Evolutionary conservation across 1,140 invertebrate species (phyloP).

Genomic region (Drosophila subpulchrella): DNA sequence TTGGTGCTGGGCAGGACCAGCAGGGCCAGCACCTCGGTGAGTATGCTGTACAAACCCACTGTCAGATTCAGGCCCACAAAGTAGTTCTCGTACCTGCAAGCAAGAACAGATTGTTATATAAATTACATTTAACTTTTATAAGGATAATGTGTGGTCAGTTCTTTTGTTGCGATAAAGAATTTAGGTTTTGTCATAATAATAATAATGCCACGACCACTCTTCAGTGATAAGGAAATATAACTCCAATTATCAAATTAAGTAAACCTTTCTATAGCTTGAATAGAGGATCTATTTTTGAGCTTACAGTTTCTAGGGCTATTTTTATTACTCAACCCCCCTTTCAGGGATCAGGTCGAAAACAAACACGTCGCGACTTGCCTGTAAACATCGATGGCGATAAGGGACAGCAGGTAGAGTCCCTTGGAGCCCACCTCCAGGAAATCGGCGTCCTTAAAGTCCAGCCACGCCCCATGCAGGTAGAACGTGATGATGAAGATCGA

Average conservation of each 20-base stretch:
- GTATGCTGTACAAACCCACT: slow-evolving; percentile 74
- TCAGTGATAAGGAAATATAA: no score
- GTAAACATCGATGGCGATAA: slow-evolving; percentile 75
- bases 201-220: no score
- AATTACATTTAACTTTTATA: neutral
- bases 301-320: neutral
- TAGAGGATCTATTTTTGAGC: neutral
- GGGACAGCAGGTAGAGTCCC: slow-evolving; percentile 68
- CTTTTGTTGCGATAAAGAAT: no score
- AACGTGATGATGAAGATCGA: slow-evolving; percentile 82
- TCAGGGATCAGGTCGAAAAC: neutral
- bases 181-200: no score
- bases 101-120: neutral
- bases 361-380: slow-evolving; percentile 50
- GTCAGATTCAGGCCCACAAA: slow-evolving; percentile 81
- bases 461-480: slow-evolving; percentile 75
- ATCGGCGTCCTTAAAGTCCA: slow-evolving; percentile 80
- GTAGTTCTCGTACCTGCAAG: slow-evolving; percentile 79
- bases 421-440: slow-evolving; percentile 77
- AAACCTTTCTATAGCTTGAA: no score
- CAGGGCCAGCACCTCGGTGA: slow-evolving; percentile 70
- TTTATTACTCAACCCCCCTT: neutral
- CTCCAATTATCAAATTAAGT: no score
- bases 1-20: slow-evolving; percentile 71
- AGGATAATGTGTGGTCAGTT: no score